phyloP scores from a whole-genome alignment of 2,797 vertebrate genomes.

The Acrocephalus scirpaceus region DNA sequence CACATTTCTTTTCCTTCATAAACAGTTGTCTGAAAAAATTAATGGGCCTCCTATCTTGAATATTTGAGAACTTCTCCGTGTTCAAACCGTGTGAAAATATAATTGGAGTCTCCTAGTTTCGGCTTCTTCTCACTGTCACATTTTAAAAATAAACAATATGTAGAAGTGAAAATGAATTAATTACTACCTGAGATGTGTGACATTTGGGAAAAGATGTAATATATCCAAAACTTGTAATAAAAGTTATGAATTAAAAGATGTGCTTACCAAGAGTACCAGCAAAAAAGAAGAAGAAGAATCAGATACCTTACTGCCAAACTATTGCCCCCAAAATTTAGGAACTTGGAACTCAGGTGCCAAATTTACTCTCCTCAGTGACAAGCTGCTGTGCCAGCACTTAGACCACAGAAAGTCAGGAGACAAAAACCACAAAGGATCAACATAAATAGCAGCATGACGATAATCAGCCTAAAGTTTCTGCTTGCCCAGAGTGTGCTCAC shows the following conservation, averaged over 20 bases:
- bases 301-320: neutral
- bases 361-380: neutral
- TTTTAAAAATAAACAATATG: neutral
- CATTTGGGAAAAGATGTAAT: neutral
- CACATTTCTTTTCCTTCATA: neutral
- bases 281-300: neutral
- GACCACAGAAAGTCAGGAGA: neutral
- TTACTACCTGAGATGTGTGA: neutral
- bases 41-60: neutral
- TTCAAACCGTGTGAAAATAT: conserved; percentile 9
- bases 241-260: neutral
- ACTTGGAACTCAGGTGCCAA: neutral
- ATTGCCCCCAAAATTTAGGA: neutral
- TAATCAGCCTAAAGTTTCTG: neutral
- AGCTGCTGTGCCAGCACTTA: neutral
- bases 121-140: neutral
- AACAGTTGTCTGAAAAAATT: conserved; percentile 23
- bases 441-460: neutral
- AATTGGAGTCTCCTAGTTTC: neutral
- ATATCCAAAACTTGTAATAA: neutral
- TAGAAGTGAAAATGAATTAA: neutral
- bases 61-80: neutral
- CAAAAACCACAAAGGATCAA: neutral
- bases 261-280: neutral
- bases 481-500: neutral